These are phyloP conservation scores for Rhodinocichla rosea DNA, from an alignment of 2,113 vertebrate genomes.

Conservation along the genomic window DNA sequence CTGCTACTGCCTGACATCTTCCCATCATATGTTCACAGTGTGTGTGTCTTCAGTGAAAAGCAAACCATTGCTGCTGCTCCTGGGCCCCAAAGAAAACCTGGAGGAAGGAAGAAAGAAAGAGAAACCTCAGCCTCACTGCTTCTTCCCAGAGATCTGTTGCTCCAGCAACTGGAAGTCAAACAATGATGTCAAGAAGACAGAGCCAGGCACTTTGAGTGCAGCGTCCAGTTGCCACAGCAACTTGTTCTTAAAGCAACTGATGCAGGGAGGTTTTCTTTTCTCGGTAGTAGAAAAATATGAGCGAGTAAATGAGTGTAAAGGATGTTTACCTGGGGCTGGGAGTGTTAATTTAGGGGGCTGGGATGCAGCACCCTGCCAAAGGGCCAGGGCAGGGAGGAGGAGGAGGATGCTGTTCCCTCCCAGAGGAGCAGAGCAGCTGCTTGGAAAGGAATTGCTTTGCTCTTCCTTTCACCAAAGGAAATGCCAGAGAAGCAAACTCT, in stretches of 20 bases:
- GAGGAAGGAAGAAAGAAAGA: conserved; percentile 56
- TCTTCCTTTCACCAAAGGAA: conserved; percentile 67
- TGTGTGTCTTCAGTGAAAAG: conserved; percentile 45
- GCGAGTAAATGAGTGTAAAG: not conserved
- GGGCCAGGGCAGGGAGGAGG: not conserved
- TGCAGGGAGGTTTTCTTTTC: conserved; percentile 41
- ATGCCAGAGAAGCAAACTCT: conserved; percentile 45
- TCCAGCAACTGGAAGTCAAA: conserved; percentile 68
- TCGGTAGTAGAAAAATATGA: not conserved
- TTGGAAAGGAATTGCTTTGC: conserved; percentile 39
- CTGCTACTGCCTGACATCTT: conserved; percentile 56
- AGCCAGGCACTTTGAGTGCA: not conserved
- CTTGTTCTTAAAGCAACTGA: conserved; percentile 48
- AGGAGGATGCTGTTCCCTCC: not conserved
- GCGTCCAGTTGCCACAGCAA: conserved; percentile 71
- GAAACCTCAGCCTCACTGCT: conserved; percentile 14
- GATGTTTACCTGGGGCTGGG: not conserved
- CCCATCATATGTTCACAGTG: conserved; percentile 68
- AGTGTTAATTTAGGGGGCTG: not conserved
- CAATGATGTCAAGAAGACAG: conserved; percentile 61
- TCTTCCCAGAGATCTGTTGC: conserved; percentile 58
- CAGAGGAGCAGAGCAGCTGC: not conserved
- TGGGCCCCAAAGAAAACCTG: not conserved
- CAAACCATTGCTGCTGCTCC: conserved; percentile 42
- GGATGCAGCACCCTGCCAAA: not conserved